Percentiles rank a stretch among this genome's conserved stretches.
Evolutionary conservation across 2,797 vertebrate species (phyloP).

Genomic region (Sciaenops ocellatus): DNA sequence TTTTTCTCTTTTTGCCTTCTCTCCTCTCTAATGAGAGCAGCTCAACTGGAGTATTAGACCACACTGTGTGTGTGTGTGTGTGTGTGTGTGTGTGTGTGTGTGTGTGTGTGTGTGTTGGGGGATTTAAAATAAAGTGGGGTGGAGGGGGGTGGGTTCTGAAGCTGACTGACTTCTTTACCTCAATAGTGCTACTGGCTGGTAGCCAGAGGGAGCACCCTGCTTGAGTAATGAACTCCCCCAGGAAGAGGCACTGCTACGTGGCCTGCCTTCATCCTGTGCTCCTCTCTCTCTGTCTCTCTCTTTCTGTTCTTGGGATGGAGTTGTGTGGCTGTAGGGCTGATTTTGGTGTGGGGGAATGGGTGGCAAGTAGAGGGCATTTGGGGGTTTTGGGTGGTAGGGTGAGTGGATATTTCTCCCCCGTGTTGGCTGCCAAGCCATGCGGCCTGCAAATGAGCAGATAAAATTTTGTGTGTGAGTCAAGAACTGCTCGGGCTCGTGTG

Average conservation of each 20-base stretch:
- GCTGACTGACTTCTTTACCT: constrained; percentile 36
- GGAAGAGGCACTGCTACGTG: constrained; percentile 82
- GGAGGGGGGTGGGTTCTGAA: neutral
- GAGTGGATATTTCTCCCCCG: constrained; percentile 63
- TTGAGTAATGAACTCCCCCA: constrained; percentile 89
- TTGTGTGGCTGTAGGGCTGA: constrained; percentile 53
- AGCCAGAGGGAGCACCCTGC: constrained; percentile 81
- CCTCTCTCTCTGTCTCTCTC: constrained; percentile 53
- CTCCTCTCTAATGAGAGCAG: constrained; percentile 81
- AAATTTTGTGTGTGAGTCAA: constrained; percentile 79
- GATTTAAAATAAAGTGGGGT: neutral
- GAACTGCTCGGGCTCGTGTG: constrained; percentile 66
- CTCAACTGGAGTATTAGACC: constrained; percentile 68
- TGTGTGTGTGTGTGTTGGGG: neutral
- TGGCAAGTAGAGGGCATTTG: constrained; percentile 70
- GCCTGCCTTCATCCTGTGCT: constrained; percentile 76
- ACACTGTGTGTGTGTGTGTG: constrained; percentile 13
- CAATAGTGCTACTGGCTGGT: constrained; percentile 71
- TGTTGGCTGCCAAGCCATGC: constrained; percentile 81
- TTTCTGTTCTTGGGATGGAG: constrained; percentile 74
- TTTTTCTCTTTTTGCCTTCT: constrained; percentile 20
- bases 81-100: constrained; percentile 5
- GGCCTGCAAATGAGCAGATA: constrained; percentile 90
- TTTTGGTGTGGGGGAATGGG: constrained; percentile 56
- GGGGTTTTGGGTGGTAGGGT: constrained; percentile 62